Evolutionary conservation across 2,113 vertebrate genomes (phyloP), one percentile per base, ranked within the genome.

Genomic region (Plestiodon gilberti): DNA sequence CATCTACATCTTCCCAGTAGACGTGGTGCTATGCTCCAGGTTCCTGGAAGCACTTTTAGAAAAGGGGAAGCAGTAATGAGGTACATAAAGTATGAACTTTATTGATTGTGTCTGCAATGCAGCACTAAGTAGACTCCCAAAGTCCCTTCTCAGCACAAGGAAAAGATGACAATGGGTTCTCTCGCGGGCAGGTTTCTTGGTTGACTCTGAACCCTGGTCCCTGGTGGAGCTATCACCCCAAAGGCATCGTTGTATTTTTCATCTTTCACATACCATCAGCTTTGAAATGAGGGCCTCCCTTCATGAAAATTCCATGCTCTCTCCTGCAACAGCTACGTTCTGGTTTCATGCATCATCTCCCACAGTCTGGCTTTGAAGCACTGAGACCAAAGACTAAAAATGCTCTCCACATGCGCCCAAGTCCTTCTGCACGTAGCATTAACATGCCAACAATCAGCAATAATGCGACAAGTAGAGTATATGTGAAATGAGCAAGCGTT

Each of bases 1-100:
- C 55, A 38, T 33, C 0, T n/a, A 48, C 28, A 48, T 84, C 2
- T 59, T 89, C 73, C 78, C 61, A 76, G 61, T 38, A 59, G 33
- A 55, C n/a, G n/a, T 40, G 65, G 76, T 57, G 43, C 40, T 87
- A 38, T 38, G 23, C 30, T 78, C 64, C 40, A 70, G 35, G 52
- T 78, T 78, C 59, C 81, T 71, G 74, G 81, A 78, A 62, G 52
- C 86, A 71, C 40, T 83, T 88, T 62, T 70, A 77, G 67, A 35
- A 30, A 78, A 88, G n/a, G 73, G 55, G 64, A 82, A 75, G 22
- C 38, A 7, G 55, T 62, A 62, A 87, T 82, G 52, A 76, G 61
- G 33, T 62, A 70, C 59, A 83, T 83, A 88, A 83, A 69, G 30
- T 28, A 71, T 71, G 86, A 78, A 30, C 43, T 62, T 62, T 38